Conservation (phyloP, 2,888 invertebrate genomes). For the Stomorhina lunata region DNA sequence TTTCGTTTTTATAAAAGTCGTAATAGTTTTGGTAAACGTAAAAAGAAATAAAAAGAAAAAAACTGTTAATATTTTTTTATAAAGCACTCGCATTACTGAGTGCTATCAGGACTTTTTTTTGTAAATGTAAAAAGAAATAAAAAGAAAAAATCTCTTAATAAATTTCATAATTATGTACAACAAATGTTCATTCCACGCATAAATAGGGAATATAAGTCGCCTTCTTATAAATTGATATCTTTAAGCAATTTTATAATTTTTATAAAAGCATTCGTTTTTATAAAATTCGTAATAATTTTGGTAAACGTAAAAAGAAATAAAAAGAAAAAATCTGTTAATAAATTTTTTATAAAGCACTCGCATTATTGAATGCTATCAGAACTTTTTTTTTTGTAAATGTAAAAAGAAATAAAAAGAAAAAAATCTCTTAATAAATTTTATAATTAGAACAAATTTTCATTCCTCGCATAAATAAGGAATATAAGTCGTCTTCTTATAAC, state of each 20-base stretch:
- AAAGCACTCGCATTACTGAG: too few species aligned
- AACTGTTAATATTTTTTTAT: neutral
- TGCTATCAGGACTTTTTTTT: neutral
- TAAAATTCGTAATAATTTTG: too few species aligned
- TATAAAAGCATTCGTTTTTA: too few species aligned
- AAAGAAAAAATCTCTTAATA: constrained; percentile 1
- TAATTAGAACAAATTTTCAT: neutral
- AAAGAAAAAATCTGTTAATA: constrained; percentile 33
- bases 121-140: constrained; percentile 44
- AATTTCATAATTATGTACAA: too few species aligned
- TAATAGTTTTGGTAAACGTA: neutral
- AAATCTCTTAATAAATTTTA: constrained; percentile 37
- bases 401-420: constrained; percentile 55
- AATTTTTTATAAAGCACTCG: neutral
- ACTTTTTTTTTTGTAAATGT: neutral
- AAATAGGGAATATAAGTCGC: too few species aligned
- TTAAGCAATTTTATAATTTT: too few species aligned
- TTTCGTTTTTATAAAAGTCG: neutral
- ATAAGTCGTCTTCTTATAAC: too few species aligned
- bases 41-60: constrained; percentile 1
- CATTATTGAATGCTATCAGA: too few species aligned
- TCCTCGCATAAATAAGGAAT: too few species aligned
- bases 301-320: too few species aligned
- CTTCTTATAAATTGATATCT: too few species aligned
- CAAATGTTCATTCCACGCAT: too few species aligned